A percentile compares a stretch with the other conserved stretches of the same genome.
phyloP scores from a whole-genome alignment of 2,888 invertebrate genomes.

The Nineta flava region DNA sequence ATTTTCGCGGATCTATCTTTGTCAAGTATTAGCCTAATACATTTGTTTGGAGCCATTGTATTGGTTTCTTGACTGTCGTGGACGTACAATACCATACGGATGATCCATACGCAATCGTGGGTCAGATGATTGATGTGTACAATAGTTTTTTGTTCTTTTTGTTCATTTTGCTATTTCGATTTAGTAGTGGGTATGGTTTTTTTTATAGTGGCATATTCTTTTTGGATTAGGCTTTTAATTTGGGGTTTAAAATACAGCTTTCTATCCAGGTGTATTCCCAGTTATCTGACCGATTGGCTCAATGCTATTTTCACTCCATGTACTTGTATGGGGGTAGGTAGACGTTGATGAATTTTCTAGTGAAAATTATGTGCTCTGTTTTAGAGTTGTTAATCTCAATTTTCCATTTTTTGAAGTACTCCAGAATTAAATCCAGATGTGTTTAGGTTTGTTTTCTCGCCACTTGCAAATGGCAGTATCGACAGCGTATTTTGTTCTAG shows the following conservation, averaged over 20 bases:
- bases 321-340: background rate
- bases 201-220: conserved; percentile 10
- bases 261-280: background rate
- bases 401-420: background rate
- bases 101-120: conserved; percentile 13
- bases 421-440: background rate
- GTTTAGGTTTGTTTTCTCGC: conserved; percentile 12
- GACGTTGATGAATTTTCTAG: background rate
- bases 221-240: conserved; percentile 7
- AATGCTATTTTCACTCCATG: background rate
- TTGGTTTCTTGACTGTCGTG: conserved; percentile 3
- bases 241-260: background rate
- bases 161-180: conserved; percentile 9
- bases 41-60: conserved; percentile 13
- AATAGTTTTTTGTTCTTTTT: conserved; percentile 15
- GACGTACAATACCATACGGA: conserved; percentile 13
- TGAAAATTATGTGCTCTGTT: background rate
- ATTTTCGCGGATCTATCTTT: conserved; percentile 10
- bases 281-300: background rate
- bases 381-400: background rate
- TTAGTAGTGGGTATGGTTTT: conserved; percentile 14
- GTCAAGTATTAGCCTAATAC: conserved; percentile 10
- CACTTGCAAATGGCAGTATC: conserved; percentile 13
- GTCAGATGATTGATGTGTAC: conserved; percentile 15
- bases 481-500: conserved; percentile 12